These are phyloP conservation scores for Dreissena polymorpha DNA, from an alignment of 1,140 invertebrate genomes.

Conservation along the genomic window DNA sequence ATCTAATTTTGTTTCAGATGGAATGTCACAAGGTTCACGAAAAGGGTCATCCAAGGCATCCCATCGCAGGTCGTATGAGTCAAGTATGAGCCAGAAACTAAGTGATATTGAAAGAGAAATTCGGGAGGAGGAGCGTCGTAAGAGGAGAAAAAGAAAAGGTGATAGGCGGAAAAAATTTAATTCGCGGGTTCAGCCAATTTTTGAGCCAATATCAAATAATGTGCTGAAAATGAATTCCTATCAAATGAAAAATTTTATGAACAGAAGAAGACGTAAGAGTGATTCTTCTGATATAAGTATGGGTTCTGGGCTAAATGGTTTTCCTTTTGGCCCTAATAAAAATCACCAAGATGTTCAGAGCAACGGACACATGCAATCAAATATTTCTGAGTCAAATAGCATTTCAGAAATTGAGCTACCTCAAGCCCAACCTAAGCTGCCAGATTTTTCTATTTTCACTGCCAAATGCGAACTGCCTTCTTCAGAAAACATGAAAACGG, in stretches of 20 bases:
- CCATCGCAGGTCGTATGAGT: conserved; percentile 38
- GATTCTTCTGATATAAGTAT: conserved; percentile 39
- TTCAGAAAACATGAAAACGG: neutral
- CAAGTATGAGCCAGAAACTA: conserved; percentile 53
- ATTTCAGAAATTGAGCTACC: conserved; percentile 47
- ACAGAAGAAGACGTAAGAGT: neutral
- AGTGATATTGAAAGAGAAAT: conserved; percentile 52
- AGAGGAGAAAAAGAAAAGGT: conserved; percentile 22
- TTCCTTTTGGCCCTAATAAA: neutral
- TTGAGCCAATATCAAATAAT: conserved; percentile 49
- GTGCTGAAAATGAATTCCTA: conserved; percentile 33
- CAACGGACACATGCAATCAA: conserved; percentile 9
- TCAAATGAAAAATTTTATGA: conserved; percentile 10
- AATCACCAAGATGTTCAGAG: too few species aligned
- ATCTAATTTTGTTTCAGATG: conserved; percentile 31
- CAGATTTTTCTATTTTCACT: conserved; percentile 51
- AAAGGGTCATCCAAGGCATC: conserved; percentile 27
- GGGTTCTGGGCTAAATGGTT: neutral
- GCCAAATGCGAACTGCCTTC: conserved; percentile 22
- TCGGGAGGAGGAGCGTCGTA: conserved; percentile 38
- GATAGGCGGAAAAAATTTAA: conserved; percentile 14
- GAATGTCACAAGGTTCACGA: conserved; percentile 29
- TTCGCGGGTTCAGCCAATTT: conserved; percentile 40
- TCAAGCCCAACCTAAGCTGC: conserved; percentile 17
- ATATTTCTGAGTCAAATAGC: conserved; percentile 48